Evolutionary conservation across 2,113 vertebrate species (phyloP).

Genomic region (Paradoxurus hermaphroditus): DNA sequence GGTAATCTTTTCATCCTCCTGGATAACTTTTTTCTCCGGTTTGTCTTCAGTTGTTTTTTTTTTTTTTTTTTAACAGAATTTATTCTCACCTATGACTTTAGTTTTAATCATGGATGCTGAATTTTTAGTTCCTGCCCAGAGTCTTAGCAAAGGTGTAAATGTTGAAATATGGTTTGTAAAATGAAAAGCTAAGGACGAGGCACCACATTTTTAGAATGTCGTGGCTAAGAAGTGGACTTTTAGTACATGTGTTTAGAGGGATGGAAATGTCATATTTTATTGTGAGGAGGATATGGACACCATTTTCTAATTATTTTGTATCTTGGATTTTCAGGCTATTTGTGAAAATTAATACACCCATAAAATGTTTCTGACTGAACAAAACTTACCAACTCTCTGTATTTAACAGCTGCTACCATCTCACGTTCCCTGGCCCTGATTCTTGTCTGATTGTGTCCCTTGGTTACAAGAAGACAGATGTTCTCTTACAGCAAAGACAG

Average conservation of each 20-base stretch:
- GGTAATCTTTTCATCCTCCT: conserved; percentile 77
- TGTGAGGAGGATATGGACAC: neutral
- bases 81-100: neutral
- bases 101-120: neutral
- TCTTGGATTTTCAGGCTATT: neutral
- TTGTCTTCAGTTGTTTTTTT: neutral
- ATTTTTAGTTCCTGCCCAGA: neutral
- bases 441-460: neutral
- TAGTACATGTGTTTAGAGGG: neutral
- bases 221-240: neutral
- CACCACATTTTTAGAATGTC: neutral
- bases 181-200: neutral
- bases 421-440: neutral
- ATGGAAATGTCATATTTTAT: neutral
- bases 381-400: neutral
- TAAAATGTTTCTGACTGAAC: neutral
- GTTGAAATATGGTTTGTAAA: neutral
- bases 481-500: neutral
- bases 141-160: neutral
- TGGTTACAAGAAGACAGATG: neutral
- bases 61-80: neutral
- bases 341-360: neutral
- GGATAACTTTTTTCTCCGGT: neutral
- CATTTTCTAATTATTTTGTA: neutral
- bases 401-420: neutral